Conservation (phyloP, 64 coral and sea anemone genomes). For the Stichodactyla helianthus region DNA sequence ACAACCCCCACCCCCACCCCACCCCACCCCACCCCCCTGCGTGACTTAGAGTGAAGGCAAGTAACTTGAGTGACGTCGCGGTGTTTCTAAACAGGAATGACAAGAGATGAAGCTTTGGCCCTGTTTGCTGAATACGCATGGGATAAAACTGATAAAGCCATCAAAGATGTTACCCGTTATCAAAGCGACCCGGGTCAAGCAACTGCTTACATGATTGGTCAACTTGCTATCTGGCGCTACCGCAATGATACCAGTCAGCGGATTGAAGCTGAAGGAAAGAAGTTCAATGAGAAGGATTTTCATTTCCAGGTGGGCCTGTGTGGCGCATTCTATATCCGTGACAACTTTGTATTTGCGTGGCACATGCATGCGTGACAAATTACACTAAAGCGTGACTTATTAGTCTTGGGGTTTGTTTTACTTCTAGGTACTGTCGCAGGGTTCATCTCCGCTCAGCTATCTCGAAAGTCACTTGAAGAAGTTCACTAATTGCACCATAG, state of each 20-base stretch:
- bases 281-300: slow-evolving; percentile 86
- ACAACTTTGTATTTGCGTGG: background rate
- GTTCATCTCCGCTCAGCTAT: slow-evolving; percentile 79
- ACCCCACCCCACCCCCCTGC: too few species aligned
- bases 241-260: slow-evolving; percentile 66
- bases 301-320: slow-evolving; percentile 58
- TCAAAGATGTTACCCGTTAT: slow-evolving; percentile 96
- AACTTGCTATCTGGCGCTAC: slow-evolving; percentile 78
- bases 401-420: background rate
- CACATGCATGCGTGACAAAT: background rate
- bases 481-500: slow-evolving; percentile 50
- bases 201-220: slow-evolving; percentile 98
- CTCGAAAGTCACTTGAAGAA: slow-evolving; percentile 71
- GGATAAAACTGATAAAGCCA: slow-evolving; percentile 93
- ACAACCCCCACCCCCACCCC: too few species aligned
- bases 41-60: too few species aligned
- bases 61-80: background rate
- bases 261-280: slow-evolving; percentile 38
- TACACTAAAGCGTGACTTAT: background rate
- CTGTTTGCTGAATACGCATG: slow-evolving; percentile 78
- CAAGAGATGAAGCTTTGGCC: slow-evolving; percentile 54
- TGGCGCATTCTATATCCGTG: background rate
- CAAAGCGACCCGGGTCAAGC: slow-evolving; percentile 87
- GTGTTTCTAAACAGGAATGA: slow-evolving; percentile 62
- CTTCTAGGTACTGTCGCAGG: slow-evolving; percentile 60